Evolutionary conservation across 2,113 vertebrate species (phyloP), one percentile per base, ranked within the genome.

Genomic region (Ibidorhyncha struthersii): DNA sequence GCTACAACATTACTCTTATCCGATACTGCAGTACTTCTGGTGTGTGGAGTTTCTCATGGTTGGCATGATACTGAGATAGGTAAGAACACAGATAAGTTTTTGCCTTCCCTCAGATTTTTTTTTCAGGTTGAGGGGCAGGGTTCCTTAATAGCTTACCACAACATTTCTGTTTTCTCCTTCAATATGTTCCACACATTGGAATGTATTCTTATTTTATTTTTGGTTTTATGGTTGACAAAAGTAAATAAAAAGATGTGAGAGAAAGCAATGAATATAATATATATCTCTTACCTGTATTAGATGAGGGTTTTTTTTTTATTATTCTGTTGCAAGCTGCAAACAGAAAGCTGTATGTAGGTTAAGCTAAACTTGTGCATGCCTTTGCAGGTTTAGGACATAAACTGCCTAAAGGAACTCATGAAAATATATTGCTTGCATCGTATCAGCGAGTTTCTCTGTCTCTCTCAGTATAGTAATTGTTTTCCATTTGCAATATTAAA

Each of bases 341-440:
- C 6, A 86, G 63, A 90, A 82, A 47, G 26, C 61, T 15, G 21
- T 34, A 82, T 58, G 52, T 50, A 83, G 59, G 77, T 90, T 61
- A 82, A 65, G 34, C 53, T 92, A 73, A 82, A 70, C 19, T 77
- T 86, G 50, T 83, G 38, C 85, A 67, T 93, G 85, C 19, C 72
- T 71, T 90, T 90, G 67, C 71, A 94, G 67, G 85, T 90, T 92
- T 90, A 88, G 72, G 63, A 95, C 47, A 53, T n/a, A 86, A 78
- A 90, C 36, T 86, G 90, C 88, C 82, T 93, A 83, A 86, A 96
- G 77, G 69, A 92, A 85, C 23, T 86, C 8, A 73, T 10, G 6
- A 77, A 82, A 96, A 86, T 88, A 47, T 79, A 87, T 55, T 93
- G 59, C 36, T 74, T 76, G 55, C 3, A 7, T 43, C 76, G 34